These are phyloP conservation scores for Limonius californicus DNA, from an alignment of 1,140 invertebrate species.

Conservation along the genomic window DNA sequence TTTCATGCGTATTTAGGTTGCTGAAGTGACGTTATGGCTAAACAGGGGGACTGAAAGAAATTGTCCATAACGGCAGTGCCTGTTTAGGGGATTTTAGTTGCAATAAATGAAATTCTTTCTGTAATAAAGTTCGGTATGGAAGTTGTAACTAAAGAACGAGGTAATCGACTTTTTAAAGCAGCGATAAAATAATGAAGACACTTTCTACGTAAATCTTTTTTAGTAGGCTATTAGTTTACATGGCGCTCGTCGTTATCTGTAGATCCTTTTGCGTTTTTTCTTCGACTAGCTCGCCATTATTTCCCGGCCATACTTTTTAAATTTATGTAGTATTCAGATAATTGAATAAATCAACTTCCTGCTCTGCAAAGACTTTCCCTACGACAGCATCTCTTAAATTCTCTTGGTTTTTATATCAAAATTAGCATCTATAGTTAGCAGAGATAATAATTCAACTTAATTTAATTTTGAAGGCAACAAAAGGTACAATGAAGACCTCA, in stretches of 20 bases:
- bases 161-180: conserved; percentile 1
- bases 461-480: conserved; percentile 24
- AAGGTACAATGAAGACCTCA: conserved; percentile 21
- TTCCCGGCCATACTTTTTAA: background rate
- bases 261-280: background rate
- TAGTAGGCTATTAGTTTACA: conserved; percentile 1
- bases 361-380: too few relatives aligned
- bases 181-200: background rate
- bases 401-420: background rate
- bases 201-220: background rate
- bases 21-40: too few relatives aligned
- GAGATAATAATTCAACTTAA: conserved; percentile 17
- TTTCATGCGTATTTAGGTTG: too few relatives aligned
- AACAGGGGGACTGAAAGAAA: too few relatives aligned
- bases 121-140: background rate
- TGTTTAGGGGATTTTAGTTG: background rate
- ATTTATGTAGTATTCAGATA: background rate
- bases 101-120: background rate
- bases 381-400: too few relatives aligned
- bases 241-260: background rate
- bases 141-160: background rate
- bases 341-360: background rate
- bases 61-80: too few relatives aligned
- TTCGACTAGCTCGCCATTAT: background rate
- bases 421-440: background rate